Percentiles rank a stretch among this genome's conserved stretches.
These are phyloP conservation scores for Gymnogyps californianus DNA, from an alignment of 2,113 vertebrate species.

Conservation along the genomic window DNA sequence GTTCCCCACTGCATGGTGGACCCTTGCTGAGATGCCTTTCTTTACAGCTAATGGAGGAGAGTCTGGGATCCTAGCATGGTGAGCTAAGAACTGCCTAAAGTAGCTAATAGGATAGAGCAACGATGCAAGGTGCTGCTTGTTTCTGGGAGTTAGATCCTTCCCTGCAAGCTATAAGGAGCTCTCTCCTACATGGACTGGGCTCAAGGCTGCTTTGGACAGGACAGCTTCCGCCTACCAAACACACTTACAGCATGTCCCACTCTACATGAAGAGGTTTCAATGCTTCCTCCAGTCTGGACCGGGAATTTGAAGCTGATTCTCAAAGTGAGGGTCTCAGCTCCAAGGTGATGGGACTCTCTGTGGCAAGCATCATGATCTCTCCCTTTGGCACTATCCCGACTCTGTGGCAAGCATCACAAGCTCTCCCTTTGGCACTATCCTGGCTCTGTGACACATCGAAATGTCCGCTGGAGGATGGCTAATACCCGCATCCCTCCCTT, in stretches of 20 bases:
- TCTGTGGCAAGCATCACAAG: not conserved
- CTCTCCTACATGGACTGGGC: not conserved
- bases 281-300: not conserved
- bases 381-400: not conserved
- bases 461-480: not conserved
- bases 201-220: not conserved
- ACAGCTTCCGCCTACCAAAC: not conserved
- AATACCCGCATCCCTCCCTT: not conserved
- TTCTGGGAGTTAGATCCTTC: not conserved
- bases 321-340: not conserved
- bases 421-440: not conserved
- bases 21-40: not conserved
- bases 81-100: not conserved
- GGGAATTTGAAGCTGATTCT: not conserved
- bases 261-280: not conserved
- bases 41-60: not conserved
- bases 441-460: no score
- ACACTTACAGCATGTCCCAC: not conserved
- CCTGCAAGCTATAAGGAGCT: not conserved
- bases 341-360: not conserved
- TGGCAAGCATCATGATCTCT: not conserved
- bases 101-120: not conserved
- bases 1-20: not conserved
- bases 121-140: fast-evolving
- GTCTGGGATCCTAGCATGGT: no score